Percentiles rank a stretch among this genome's conserved stretches.
These are phyloP conservation scores for Drosophila trapezifrons DNA, from an alignment of 1,140 invertebrate species.

Conservation along the genomic window DNA sequence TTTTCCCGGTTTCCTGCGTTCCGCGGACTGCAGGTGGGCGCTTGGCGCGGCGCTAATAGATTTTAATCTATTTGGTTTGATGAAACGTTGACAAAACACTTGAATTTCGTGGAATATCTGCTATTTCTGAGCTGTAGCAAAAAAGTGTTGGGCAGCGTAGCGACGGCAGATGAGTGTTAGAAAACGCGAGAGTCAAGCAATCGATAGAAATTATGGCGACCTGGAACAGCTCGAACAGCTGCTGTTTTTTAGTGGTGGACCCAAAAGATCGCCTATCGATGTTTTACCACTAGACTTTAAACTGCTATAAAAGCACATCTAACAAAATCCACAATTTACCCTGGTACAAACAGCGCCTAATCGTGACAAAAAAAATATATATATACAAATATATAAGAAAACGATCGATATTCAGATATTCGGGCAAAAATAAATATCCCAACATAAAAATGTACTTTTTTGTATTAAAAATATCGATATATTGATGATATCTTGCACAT, in stretches of 20 bases:
- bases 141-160: slow-evolving; percentile 21
- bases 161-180: neutral
- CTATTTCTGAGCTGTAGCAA: slow-evolving; percentile 26
- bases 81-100: slow-evolving; percentile 30
- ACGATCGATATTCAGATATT: neutral
- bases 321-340: too few species aligned
- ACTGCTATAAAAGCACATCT: too few species aligned
- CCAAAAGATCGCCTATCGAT: neutral
- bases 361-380: too few species aligned
- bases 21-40: neutral
- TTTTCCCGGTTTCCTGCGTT: neutral
- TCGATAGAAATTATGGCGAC: neutral
- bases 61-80: neutral
- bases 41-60: neutral
- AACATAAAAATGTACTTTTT: neutral
- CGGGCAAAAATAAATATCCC: neutral
- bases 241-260: neutral
- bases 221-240: slow-evolving; percentile 1
- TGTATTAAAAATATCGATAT: neutral
- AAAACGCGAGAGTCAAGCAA: neutral
- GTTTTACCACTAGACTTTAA: neutral
- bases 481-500: slow-evolving; percentile 2
- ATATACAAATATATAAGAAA: neutral
- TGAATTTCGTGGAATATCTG: slow-evolving; percentile 6
- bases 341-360: too few species aligned